Base-by-base conservation (phyloP, 2,888 invertebrate species). In the Agonopterix subpropinquella region DNA sequence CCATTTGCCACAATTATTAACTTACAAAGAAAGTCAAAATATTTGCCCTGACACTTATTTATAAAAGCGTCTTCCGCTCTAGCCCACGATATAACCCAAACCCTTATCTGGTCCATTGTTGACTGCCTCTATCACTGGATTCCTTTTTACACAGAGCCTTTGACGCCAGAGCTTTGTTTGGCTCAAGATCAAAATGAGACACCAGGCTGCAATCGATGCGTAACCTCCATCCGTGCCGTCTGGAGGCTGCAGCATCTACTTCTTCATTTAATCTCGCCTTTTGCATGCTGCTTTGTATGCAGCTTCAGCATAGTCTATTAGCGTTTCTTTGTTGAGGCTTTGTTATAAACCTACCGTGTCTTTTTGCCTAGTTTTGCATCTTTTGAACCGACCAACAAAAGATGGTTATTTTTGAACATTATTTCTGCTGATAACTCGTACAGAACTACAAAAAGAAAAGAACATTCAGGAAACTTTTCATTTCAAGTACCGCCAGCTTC, bases 71-170 rank as follows among this genome's bases (percentile, higher is more conserved):
- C 42, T 13, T 13, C 36, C 39, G 39, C 39, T 39, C 39, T n/a
- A 39, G 10, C 39, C n/a, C 39, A n/a, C 39, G 4, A 7, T 39
- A 3, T 9, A n/a, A 28, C 55, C 54, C 64, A 56, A 36, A 48
- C 67, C 64, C 64, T 71, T 78, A 77, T 81, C 82, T 78, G 73
- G 76, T 80, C 84, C 77, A 85, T 86, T 86, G 86, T 86, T 81
- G 86, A 84, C 85, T 85, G 80, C 84, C 84, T 85, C 80, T 84
- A 85, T 85, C 84, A 85, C 82, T 80, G 86, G 85, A 82, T 84
- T 86, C 82, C 86, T 86, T 86, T 83, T 84, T 78, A 80, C 81
- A 80, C 74, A 70, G 77, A 70, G 79, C 82, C 86, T 86, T 86
- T 86, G 86, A 85, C 80, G 80, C 77, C 69, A 69, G 67, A 28